Evolutionary conservation across 2,888 invertebrate genomes (phyloP).

Genomic region (Griposia aprilina): DNA sequence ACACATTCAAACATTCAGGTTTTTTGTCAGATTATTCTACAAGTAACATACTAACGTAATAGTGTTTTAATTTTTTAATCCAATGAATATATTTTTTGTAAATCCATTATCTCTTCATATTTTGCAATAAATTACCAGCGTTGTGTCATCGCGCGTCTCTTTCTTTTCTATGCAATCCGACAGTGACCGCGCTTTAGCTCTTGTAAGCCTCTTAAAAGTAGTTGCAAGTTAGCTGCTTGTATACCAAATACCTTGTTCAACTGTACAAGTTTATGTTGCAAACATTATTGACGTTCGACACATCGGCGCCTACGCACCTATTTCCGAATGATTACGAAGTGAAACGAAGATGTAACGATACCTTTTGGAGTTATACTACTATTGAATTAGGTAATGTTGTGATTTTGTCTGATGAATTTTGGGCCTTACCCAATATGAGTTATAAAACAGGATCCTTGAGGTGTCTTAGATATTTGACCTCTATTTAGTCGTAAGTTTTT

Average conservation of each 20-base stretch:
- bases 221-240: not conserved
- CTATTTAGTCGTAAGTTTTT: conserved; percentile 6
- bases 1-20: too few species aligned
- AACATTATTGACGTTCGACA: conserved; percentile 62
- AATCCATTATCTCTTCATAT: too few species aligned
- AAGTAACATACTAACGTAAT: too few species aligned
- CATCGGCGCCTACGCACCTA: conserved; percentile 54
- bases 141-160: too few species aligned
- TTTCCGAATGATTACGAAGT: conserved; percentile 56
- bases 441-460: conserved; percentile 5
- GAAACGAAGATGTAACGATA: conserved; percentile 50
- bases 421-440: not conserved
- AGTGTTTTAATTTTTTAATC: too few species aligned
- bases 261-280: conserved; percentile 53
- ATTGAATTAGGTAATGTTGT: conserved; percentile 20
- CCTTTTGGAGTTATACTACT: conserved; percentile 22
- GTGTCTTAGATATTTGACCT: not conserved
- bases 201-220: too few species aligned
- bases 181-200: too few species aligned
- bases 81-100: too few species aligned
- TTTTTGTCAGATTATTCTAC: too few species aligned
- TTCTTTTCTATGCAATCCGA: too few species aligned
- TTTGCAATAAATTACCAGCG: too few species aligned
- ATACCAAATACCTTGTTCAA: conserved; percentile 2
- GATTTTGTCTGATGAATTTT: conserved; percentile 14